Percentiles rank a stretch among this genome's conserved stretches.
Conservation (phyloP, 2,113 vertebrate genomes). For the Lipophrys pholis region DNA sequence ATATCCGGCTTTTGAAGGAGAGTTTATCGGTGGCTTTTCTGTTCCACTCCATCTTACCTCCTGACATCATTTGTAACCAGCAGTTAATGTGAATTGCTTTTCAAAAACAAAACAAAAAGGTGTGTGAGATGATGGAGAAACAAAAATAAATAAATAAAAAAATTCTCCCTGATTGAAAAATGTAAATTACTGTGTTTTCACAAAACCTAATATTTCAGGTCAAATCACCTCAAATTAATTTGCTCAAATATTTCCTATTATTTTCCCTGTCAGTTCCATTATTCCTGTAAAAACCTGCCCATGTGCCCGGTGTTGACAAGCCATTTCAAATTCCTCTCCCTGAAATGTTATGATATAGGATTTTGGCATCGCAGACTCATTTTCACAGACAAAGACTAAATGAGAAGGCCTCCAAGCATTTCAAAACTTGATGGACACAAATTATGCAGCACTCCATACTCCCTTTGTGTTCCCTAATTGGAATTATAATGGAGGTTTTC, state of each 20-base stretch:
- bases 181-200: constrained; percentile 5
- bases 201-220: constrained; percentile 27
- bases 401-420: constrained; percentile 77
- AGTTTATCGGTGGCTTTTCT: not conserved
- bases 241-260: constrained; percentile 30
- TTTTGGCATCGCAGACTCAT: constrained; percentile 66
- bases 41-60: not conserved
- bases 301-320: constrained; percentile 62
- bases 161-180: constrained; percentile 3
- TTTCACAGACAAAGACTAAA: constrained; percentile 74
- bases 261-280: constrained; percentile 46
- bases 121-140: constrained; percentile 2
- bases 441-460: constrained; percentile 76
- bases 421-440: constrained; percentile 80
- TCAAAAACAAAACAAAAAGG: constrained; percentile 2
- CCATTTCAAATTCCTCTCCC: constrained; percentile 64
- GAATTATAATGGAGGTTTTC: constrained; percentile 80
- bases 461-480: constrained; percentile 81
- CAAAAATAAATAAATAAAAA: no score
- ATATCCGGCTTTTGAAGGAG: no score
- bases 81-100: not conserved
- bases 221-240: constrained; percentile 44
- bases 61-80: not conserved
- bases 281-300: constrained; percentile 45
- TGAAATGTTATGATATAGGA: constrained; percentile 71